Evolutionary conservation across 92 coral and sea anemone genomes (phyloP), one percentile per base, ranked within the genome.

Genomic region (Parazoanthus swiftii): DNA sequence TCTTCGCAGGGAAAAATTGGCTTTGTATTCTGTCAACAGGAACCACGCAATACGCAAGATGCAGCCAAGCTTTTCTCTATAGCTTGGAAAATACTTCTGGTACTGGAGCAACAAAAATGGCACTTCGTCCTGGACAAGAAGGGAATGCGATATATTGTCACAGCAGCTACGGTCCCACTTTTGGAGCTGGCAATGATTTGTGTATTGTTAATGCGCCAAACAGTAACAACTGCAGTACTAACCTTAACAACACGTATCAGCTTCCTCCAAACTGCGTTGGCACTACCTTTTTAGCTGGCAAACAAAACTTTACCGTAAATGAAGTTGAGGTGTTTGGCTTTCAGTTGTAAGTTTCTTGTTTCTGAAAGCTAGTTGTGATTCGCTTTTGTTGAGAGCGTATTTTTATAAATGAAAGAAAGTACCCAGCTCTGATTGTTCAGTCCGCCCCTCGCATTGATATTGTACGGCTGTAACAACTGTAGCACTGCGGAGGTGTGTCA

Each of bases 161-260:
- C 36, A 66, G 83, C 35, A 16, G 88, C 86, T 90, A 70, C 82
- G 93, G 96, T 8, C 94, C 96, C 10, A 43, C 72, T 33, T 93
- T 92, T 91, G 96, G 96, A 81, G 54, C 81, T 6, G 89, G 85
- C 38, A 50, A 67, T 74, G 92, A 90, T 63, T 77, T 92, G 63
- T 3, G 8, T 51, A 87, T 92, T 79, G 33, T 51, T 11, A 86
- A 83, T 81, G 65, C 85, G 58, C 92, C 94, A 54, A 86, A 82
- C 67, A 25, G 82, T 26, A 36, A 3, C 44, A 89, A 86, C 77
- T 59, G 82, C 81, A 42, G 86, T 72, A 5, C 23, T 16, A 16
- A 50, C 35, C 48, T 77, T 3, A 15, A 58, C 59, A 35, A 77
- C 76, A 46, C 68, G 0, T 85, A 74, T 54, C 71, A 74, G 81